These are phyloP conservation scores for Dromaius novaehollandiae DNA, from an alignment of 2,113 vertebrate genomes.

Conservation along the genomic window DNA sequence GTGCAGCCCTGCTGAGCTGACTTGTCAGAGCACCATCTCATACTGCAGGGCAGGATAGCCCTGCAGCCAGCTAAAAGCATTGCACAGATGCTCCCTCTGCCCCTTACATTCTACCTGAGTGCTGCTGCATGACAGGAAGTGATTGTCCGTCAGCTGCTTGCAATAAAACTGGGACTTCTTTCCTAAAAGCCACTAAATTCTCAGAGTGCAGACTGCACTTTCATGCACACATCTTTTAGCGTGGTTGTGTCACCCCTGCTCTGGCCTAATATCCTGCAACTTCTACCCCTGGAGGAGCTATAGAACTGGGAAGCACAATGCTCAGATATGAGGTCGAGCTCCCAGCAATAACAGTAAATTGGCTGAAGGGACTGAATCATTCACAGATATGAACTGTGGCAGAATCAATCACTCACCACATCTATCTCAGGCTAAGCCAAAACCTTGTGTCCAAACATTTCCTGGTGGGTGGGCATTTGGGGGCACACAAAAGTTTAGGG, in stretches of 20 bases:
- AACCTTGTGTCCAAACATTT: not conserved
- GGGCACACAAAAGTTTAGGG: not conserved
- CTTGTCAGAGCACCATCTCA: not conserved
- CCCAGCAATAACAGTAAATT: not conserved
- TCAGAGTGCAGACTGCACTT: not conserved
- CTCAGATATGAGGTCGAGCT: not conserved
- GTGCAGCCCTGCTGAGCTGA: not conserved
- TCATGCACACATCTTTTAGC: not conserved
- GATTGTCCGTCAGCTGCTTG: not conserved
- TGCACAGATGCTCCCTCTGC: not conserved
- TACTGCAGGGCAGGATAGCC: accelerated
- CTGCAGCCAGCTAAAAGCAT: not conserved
- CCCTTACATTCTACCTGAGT: accelerated
- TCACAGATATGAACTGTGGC: not conserved
- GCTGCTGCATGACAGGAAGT: not conserved
- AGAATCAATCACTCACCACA: not conserved
- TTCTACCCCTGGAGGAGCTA: not conserved
- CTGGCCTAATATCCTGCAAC: not conserved
- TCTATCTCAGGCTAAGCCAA: not conserved
- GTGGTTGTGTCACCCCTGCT: not conserved
- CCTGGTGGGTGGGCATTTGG: not conserved
- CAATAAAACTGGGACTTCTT: not conserved
- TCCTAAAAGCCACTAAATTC: not conserved
- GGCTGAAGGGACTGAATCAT: not conserved
- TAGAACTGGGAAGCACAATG: not conserved